Evolutionary conservation across 2,888 invertebrate genomes (phyloP).

Genomic region (Carterocephalus palaemon): DNA sequence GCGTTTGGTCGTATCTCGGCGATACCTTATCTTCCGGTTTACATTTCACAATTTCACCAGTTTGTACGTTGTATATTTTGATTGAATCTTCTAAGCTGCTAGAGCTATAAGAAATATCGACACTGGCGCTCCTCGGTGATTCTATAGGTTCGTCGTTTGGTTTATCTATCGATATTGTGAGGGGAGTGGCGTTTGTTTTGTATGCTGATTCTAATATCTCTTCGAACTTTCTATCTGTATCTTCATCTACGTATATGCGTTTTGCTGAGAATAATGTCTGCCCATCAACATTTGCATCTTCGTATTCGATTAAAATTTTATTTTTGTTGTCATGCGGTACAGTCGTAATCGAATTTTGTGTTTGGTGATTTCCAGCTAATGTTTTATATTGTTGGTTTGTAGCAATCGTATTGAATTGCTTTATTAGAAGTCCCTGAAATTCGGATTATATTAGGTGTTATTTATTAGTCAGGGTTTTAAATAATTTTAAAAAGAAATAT

Average conservation of each 20-base stretch:
- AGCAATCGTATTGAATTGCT: slow-evolving; percentile 69
- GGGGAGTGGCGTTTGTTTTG: slow-evolving; percentile 33
- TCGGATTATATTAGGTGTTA: slow-evolving; percentile 11
- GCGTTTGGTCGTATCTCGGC: slow-evolving; percentile 50
- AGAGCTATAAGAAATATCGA: slow-evolving; percentile 63
- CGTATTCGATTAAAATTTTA: slow-evolving; percentile 66
- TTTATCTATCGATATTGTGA: slow-evolving; percentile 38
- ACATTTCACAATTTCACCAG: slow-evolving; percentile 72
- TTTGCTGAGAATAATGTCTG: slow-evolving; percentile 57
- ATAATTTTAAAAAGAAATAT: background rate
- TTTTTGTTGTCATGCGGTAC: slow-evolving; percentile 49
- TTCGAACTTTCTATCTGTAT: slow-evolving; percentile 63
- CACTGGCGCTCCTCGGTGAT: slow-evolving; percentile 50
- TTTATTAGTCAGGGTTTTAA: slow-evolving; percentile 11
- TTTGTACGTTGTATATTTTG: slow-evolving; percentile 75
- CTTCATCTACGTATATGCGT: slow-evolving; percentile 56
- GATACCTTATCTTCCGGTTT: slow-evolving; percentile 71
- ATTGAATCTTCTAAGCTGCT: slow-evolving; percentile 75
- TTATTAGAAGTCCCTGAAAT: slow-evolving; percentile 74
- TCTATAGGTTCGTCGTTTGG: slow-evolving; percentile 47
- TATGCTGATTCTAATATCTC: slow-evolving; percentile 63
- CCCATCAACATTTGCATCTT: slow-evolving; percentile 52
- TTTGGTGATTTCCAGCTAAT: slow-evolving; percentile 51
- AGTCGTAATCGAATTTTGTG: slow-evolving; percentile 53
- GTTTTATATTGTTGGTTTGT: slow-evolving; percentile 63